phyloP scores from a whole-genome alignment of 2,113 vertebrate genomes.

The Hypocryptadius cinnamomeus region DNA sequence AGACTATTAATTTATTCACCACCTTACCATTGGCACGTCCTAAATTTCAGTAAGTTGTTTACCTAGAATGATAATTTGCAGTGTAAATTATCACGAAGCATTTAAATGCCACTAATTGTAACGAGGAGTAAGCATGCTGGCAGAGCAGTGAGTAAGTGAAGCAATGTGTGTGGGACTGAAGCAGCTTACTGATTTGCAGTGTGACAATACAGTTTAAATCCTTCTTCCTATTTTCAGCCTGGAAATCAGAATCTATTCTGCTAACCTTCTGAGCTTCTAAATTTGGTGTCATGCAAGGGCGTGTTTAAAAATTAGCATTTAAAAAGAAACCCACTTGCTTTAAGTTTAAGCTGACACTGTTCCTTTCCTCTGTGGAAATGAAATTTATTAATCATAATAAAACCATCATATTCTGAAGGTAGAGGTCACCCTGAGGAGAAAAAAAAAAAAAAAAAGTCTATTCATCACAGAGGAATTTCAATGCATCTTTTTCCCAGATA shows the following conservation, averaged over 20 bases:
- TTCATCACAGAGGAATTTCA: conserved; percentile 53
- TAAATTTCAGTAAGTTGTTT: neutral
- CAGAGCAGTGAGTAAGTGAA: neutral
- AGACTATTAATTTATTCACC: neutral
- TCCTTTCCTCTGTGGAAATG: conserved; percentile 76
- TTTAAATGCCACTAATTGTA: neutral
- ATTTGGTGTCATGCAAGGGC: conserved; percentile 66
- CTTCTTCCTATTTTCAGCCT: neutral
- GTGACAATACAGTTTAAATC: neutral
- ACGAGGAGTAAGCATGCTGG: neutral
- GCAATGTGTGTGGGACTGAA: neutral
- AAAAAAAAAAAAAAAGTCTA: neutral
- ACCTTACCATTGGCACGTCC: neutral
- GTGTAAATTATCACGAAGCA: neutral
- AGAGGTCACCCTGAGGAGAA: conserved; percentile 71
- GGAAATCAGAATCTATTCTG: conserved; percentile 40
- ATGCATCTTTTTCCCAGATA: conserved; percentile 15
- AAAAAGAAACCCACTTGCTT: conserved; percentile 74
- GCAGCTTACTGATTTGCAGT: neutral
- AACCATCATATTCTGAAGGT: conserved; percentile 73
- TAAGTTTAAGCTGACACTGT: conserved; percentile 74
- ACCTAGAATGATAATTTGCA: neutral
- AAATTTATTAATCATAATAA: conserved; percentile 81
- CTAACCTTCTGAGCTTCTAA: conserved; percentile 71
- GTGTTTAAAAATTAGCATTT: conserved; percentile 77